These are phyloP conservation scores for Embidobia sp. DNA, from an alignment of 2,888 invertebrate species.

Conservation along the genomic window DNA sequence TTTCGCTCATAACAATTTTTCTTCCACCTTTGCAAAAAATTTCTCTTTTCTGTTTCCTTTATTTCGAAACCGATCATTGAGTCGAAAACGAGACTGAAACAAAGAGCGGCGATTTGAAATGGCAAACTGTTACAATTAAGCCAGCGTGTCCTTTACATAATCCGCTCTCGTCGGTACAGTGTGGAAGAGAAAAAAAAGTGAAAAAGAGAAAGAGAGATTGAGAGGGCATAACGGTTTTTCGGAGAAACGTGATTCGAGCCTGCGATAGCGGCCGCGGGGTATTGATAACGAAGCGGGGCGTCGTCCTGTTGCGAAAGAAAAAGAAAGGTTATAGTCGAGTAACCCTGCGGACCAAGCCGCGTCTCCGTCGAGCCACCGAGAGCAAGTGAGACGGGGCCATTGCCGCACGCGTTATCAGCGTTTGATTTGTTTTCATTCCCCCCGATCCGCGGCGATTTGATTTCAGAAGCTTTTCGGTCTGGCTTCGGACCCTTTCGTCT, in stretches of 20 bases:
- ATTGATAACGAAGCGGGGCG: conserved; percentile 64
- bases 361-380: conserved; percentile 1
- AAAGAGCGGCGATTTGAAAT: too few species aligned
- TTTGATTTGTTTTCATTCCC: conserved; percentile 14
- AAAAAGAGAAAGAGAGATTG: conserved; percentile 38
- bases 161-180: conserved; percentile 32
- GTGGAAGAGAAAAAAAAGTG: conserved; percentile 39
- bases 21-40: too few species aligned
- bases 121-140: conserved; percentile 32
- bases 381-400: conserved; percentile 7
- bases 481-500: too few species aligned
- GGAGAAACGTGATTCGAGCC: conserved; percentile 53
- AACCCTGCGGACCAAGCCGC: conserved; percentile 30
- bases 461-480: background rate
- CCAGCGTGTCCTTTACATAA: conserved; percentile 49
- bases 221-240: conserved; percentile 62
- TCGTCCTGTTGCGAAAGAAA: conserved; percentile 62
- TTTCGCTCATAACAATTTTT: too few species aligned
- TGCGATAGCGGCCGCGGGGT: conserved; percentile 50
- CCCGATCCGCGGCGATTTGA: too few species aligned
- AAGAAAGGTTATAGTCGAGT: conserved; percentile 57
- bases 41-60: too few species aligned
- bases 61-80: too few species aligned
- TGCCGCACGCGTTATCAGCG: conserved; percentile 28
- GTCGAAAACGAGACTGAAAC: background rate